Evolutionary conservation across 2,113 vertebrate species (phyloP).

Genomic region (Ancistrus triradiatus): DNA sequence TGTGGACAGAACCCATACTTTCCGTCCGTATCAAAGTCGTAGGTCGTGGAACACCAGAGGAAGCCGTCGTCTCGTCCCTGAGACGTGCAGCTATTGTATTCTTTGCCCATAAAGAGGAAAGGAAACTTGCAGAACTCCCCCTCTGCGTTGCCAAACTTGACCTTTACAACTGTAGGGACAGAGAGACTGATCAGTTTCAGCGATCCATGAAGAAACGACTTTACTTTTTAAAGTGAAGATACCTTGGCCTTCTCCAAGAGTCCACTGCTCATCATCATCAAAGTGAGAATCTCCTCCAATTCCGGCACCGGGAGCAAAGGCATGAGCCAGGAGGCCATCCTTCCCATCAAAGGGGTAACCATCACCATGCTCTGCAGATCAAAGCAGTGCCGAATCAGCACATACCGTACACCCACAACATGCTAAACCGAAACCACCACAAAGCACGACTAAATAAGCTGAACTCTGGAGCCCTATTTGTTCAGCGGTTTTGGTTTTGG

Average conservation of each 20-base stretch:
- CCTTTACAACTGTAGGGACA: constrained; percentile 82
- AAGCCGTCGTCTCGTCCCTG: constrained; percentile 89
- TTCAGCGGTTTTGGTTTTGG: too few relatives aligned
- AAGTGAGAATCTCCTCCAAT: constrained; percentile 97
- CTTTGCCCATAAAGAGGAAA: constrained; percentile 89
- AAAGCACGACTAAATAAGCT: too few relatives aligned
- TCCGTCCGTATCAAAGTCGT: constrained; percentile 88
- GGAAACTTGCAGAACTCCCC: constrained; percentile 97
- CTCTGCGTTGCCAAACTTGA: constrained; percentile 92
- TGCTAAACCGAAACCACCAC: too few relatives aligned
- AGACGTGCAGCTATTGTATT: constrained; percentile 87
- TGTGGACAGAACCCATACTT: constrained; percentile 98
- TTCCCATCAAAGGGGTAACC: constrained; percentile 98
- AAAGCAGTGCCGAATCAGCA: background rate
- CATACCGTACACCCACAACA: too few relatives aligned
- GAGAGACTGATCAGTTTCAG: background rate
- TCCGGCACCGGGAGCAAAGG: constrained; percentile 89
- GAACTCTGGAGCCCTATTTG: too few relatives aligned
- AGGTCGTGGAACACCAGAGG: constrained; percentile 93
- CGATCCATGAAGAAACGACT: background rate
- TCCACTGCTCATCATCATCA: constrained; percentile 97
- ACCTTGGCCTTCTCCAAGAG: constrained; percentile 96
- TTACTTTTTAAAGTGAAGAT: constrained; percentile 24
- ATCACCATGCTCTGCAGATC: constrained; percentile 86
- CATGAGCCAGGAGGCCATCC: constrained; percentile 93